Conservation (phyloP, 2,888 invertebrate genomes). For the Drosophila emarginata region DNA sequence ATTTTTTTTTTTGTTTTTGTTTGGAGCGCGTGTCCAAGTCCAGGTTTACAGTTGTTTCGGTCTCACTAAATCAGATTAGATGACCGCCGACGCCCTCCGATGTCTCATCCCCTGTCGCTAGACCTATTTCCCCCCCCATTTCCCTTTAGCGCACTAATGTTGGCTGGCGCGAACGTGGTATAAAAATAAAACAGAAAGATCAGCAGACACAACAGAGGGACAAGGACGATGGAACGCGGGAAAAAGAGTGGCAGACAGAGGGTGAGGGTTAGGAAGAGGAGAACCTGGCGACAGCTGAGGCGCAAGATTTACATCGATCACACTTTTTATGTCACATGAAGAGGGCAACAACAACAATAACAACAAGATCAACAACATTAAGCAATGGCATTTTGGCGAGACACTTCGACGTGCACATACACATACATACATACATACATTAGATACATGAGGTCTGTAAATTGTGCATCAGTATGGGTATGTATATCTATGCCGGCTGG, state of each 20-base stretch:
- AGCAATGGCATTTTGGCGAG: constrained; percentile 60
- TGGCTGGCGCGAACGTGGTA: constrained; percentile 41
- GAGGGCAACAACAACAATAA: constrained; percentile 33
- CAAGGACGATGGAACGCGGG: constrained; percentile 2
- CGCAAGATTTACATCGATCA: constrained; percentile 75
- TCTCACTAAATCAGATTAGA: constrained; percentile 65
- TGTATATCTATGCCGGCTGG: background rate
- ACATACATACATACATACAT: constrained; percentile 25
- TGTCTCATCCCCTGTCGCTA: background rate
- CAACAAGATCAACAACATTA: constrained; percentile 33
- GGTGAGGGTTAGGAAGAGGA: background rate
- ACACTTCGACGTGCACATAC: constrained; percentile 56
- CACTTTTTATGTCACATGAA: constrained; percentile 78
- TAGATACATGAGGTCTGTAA: constrained; percentile 10
- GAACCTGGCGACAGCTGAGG: constrained; percentile 63
- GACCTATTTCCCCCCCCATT: background rate
- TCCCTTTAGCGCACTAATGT: constrained; percentile 15
- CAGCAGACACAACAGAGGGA: constrained; percentile 56
- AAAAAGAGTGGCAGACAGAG: constrained; percentile 19
- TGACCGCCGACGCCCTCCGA: constrained; percentile 5
- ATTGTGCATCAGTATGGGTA: background rate
- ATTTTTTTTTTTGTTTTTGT: background rate
- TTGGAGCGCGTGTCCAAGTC: constrained; percentile 47
- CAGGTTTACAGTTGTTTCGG: constrained; percentile 61
- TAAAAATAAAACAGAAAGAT: constrained; percentile 70